phyloP scores from a whole-genome alignment of 2,113 vertebrate genomes.

The Delphinus delphis region DNA sequence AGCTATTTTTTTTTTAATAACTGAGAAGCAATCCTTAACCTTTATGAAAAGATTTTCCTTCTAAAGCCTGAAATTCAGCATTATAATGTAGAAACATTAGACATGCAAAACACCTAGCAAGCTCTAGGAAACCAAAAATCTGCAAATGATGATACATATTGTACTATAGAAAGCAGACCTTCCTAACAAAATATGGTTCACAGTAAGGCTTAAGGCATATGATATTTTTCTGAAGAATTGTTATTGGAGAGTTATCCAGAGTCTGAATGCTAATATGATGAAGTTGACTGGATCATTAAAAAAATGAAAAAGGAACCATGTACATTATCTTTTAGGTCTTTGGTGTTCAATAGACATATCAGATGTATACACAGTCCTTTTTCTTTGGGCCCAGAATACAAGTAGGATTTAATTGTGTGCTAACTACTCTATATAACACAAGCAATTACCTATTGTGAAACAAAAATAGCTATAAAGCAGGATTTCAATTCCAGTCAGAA shows the following conservation, averaged over 20 bases:
- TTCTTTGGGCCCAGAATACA: constrained; percentile 1
- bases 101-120: background rate
- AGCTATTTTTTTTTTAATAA: background rate
- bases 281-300: background rate
- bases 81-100: background rate
- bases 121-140: background rate
- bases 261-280: background rate
- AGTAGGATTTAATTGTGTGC: background rate
- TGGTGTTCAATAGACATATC: background rate
- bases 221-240: background rate
- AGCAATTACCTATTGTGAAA: background rate
- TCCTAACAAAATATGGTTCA: background rate
- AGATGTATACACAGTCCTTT: background rate
- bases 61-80: background rate
- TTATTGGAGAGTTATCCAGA: background rate
- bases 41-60: background rate
- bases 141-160: background rate
- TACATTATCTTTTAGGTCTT: background rate
- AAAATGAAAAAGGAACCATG: background rate
- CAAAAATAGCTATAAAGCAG: background rate
- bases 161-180: background rate
- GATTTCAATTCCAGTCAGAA: constrained; percentile 29
- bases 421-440: background rate
- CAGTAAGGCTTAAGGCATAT: background rate
- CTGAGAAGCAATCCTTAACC: background rate